These are phyloP conservation scores for Idaea straminata DNA, from an alignment of 2,888 invertebrate species.

Conservation along the genomic window DNA sequence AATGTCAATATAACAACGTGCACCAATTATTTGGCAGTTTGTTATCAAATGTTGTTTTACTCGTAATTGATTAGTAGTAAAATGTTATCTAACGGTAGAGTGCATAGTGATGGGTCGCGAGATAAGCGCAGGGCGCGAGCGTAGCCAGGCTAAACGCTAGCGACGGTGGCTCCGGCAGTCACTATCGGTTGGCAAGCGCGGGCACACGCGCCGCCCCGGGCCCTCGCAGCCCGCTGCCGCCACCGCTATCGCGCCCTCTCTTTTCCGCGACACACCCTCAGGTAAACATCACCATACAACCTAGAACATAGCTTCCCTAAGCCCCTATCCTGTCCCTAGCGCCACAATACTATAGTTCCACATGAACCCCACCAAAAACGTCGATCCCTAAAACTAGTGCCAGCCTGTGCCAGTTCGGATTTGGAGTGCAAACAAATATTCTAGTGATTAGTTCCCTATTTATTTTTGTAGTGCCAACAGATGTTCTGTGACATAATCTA, in stretches of 20 bases:
- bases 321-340: slow-evolving; percentile 24
- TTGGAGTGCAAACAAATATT: slow-evolving; percentile 60
- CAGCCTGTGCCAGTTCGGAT: slow-evolving; percentile 31
- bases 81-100: slow-evolving; percentile 59
- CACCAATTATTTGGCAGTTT: background rate
- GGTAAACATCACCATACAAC: slow-evolving; percentile 56
- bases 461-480: slow-evolving; percentile 57
- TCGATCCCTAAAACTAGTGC: slow-evolving; percentile 43
- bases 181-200: slow-evolving; percentile 70
- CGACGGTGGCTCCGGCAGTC: slow-evolving; percentile 59
- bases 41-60: background rate
- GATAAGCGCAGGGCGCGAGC: slow-evolving; percentile 67
- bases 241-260: slow-evolving; percentile 50
- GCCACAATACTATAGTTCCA: slow-evolving; percentile 43
- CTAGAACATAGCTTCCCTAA: slow-evolving; percentile 25
- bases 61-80: slow-evolving; percentile 30
- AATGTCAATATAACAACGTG: slow-evolving; percentile 6
- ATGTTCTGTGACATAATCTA: slow-evolving; percentile 46
- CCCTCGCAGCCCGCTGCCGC: slow-evolving; percentile 50
- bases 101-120: slow-evolving; percentile 59
- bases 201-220: slow-evolving; percentile 70
- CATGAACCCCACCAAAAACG: slow-evolving; percentile 26
- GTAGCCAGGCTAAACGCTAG: slow-evolving; percentile 33
- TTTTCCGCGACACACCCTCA: slow-evolving; percentile 51
- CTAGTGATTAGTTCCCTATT: slow-evolving; percentile 48